These are phyloP conservation scores for Oligia strigilis DNA, from an alignment of 2,888 invertebrate genomes.

Conservation along the genomic window DNA sequence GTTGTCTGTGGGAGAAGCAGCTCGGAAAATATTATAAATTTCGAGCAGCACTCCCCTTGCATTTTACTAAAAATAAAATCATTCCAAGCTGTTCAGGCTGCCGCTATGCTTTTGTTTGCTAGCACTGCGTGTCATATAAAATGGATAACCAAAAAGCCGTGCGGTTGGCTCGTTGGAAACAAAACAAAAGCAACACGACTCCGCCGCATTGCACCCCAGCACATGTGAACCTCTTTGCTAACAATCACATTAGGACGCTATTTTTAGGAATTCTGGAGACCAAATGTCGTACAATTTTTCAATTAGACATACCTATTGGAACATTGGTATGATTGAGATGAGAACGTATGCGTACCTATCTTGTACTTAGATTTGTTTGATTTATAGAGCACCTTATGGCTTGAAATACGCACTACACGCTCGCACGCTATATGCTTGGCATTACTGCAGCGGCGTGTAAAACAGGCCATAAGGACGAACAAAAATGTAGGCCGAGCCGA, in stretches of 20 bases:
- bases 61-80: background rate
- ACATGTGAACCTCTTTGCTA: background rate
- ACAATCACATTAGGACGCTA: conserved; percentile 24
- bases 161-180: background rate
- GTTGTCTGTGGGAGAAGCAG: background rate
- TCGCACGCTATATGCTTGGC: too few relatives aligned
- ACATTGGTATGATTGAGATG: background rate
- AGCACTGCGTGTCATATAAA: conserved; percentile 8
- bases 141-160: conserved; percentile 11
- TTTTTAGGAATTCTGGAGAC: background rate
- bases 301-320: background rate
- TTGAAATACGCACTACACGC: too few relatives aligned
- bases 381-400: too few relatives aligned
- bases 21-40: background rate
- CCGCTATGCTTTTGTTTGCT: background rate
- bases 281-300: background rate
- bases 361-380: too few relatives aligned
- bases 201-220: conserved; percentile 14
- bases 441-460: too few relatives aligned
- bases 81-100: background rate
- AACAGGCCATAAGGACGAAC: too few relatives aligned
- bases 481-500: too few relatives aligned
- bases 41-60: background rate
- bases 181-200: conserved; percentile 6
- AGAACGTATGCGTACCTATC: background rate